Base-by-base conservation (phyloP, 2,113 vertebrate species). In the Varanus salvator region DNA sequence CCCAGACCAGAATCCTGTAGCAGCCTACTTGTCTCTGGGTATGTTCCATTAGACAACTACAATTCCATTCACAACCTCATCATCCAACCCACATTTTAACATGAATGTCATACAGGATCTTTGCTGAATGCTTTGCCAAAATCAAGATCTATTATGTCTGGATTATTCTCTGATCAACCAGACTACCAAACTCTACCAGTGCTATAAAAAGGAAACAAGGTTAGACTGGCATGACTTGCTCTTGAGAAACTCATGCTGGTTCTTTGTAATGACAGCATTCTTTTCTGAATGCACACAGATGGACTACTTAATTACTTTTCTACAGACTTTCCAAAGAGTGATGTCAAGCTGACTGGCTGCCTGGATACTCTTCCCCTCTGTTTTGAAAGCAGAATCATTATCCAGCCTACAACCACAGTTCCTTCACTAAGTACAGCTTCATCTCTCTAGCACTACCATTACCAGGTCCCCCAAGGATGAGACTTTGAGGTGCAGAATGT, bases 381-480 rank as follows among this genome's bases (percentile, higher is more conserved):
- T 21, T 69, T 69, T 69, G 25, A 69, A 69, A 29, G 14, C 4
- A 69, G 68, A 69, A 27, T 4, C 68, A 69, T 64, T 64, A 19
- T 11, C 57, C 57, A 14, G 57, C 57, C 57, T 60, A 60, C 15
- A 72, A 1, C 71, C 72, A 31, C 29, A 80, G 78, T 25, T 80
- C 17, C 78, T 54, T 54, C 78, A 31, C 50, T 27, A 29, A 2
- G 14, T 6, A 34, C 12, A 15, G 12, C 31, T n/a, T 31, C 12
- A 11, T 15, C 69, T 31, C 29, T 31, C 69, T 29, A 5, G 3
- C 31, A 34, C 1, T 34, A 57, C 6, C 17, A 6, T 86, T 69
- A 91, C 90, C 81, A 83, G 57, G 52, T 80, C 91, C 94, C 0
- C 64, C 87, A 95, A 92, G 50, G 78, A 12, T 27, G 64, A 69